Conservation (phyloP, 1,140 invertebrate genomes). For the Diorhabda carinulata region DNA sequence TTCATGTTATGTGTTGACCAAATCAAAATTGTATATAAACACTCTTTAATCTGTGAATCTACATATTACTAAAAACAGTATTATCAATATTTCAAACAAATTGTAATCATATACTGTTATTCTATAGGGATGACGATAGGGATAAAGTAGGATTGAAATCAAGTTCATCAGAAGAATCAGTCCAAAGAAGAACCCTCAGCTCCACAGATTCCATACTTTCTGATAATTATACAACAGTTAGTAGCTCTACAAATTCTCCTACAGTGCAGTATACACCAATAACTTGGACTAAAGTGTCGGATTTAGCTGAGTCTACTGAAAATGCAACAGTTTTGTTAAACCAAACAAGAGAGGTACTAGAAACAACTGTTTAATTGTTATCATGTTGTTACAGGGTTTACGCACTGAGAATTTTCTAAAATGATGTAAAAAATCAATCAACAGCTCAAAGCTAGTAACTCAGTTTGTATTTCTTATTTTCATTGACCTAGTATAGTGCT, state of each 20-base stretch:
- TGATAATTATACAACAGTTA: constrained; percentile 34
- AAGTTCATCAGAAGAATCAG: constrained; percentile 59
- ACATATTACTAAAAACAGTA: neutral
- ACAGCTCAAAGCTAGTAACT: neutral
- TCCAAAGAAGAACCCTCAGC: constrained; percentile 58
- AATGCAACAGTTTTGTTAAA: constrained; percentile 34
- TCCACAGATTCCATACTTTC: constrained; percentile 59
- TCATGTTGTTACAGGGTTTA: constrained; percentile 9
- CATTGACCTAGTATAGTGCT: too few species aligned
- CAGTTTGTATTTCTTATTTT: neutral
- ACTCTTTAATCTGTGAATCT: too few species aligned
- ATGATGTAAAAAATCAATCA: neutral
- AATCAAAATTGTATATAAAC: too few species aligned
- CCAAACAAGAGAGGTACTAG: constrained; percentile 47
- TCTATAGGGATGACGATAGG: constrained; percentile 59
- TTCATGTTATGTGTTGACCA: too few species aligned
- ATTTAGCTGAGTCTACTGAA: constrained; percentile 10
- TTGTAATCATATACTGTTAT: constrained; percentile 8
- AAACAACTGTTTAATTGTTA: constrained; percentile 47
- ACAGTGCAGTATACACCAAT: constrained; percentile 36
- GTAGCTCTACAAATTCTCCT: constrained; percentile 32
- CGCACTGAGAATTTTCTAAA: constrained; percentile 1
- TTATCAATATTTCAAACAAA: neutral
- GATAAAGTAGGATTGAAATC: constrained; percentile 59
- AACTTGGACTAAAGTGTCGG: constrained; percentile 35